Percentiles rank a stretch among this genome's conserved stretches.
These are phyloP conservation scores for Drosophila birchii DNA, from an alignment of 2,888 invertebrate genomes.

Conservation along the genomic window DNA sequence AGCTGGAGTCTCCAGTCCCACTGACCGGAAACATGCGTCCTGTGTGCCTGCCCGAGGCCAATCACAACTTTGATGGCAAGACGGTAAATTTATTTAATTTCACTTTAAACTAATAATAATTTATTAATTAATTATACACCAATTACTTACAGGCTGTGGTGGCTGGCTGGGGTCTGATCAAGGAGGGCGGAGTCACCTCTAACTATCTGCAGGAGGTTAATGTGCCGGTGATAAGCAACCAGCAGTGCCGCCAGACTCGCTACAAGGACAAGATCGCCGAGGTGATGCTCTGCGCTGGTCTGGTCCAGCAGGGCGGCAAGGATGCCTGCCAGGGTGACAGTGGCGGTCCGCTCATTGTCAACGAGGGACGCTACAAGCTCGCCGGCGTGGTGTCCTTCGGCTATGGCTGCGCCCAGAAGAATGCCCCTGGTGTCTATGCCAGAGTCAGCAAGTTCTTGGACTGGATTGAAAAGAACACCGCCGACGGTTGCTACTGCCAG, in stretches of 20 bases:
- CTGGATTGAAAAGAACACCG: slow-evolving; percentile 80
- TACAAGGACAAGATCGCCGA: slow-evolving; percentile 82
- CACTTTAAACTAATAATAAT: neutral
- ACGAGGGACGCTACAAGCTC: slow-evolving; percentile 78
- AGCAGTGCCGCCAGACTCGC: slow-evolving; percentile 78
- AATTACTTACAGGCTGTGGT: slow-evolving; percentile 73
- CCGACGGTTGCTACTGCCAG: slow-evolving; percentile 80
- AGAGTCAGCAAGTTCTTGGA: slow-evolving; percentile 81
- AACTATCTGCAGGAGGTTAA: slow-evolving; percentile 81
- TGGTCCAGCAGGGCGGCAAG: slow-evolving; percentile 82
- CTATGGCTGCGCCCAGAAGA: slow-evolving; percentile 81
- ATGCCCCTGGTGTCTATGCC: slow-evolving; percentile 84
- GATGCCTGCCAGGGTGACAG: slow-evolving; percentile 85
- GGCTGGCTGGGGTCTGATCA: slow-evolving; percentile 83
- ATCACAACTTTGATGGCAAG: slow-evolving; percentile 80
- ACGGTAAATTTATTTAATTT: slow-evolving; percentile 61
- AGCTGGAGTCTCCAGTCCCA: slow-evolving; percentile 76
- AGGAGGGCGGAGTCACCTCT: slow-evolving; percentile 80
- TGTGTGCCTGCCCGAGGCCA: slow-evolving; percentile 79
- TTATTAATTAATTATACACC: neutral
- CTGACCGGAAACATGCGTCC: slow-evolving; percentile 78
- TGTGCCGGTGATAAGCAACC: slow-evolving; percentile 83
- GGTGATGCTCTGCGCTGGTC: slow-evolving; percentile 84
- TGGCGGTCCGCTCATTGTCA: slow-evolving; percentile 82
- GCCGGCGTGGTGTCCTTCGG: slow-evolving; percentile 83